These are phyloP conservation scores for Daktulosphaira vitifoliae DNA, from an alignment of 1,140 invertebrate species.

Conservation along the genomic window DNA sequence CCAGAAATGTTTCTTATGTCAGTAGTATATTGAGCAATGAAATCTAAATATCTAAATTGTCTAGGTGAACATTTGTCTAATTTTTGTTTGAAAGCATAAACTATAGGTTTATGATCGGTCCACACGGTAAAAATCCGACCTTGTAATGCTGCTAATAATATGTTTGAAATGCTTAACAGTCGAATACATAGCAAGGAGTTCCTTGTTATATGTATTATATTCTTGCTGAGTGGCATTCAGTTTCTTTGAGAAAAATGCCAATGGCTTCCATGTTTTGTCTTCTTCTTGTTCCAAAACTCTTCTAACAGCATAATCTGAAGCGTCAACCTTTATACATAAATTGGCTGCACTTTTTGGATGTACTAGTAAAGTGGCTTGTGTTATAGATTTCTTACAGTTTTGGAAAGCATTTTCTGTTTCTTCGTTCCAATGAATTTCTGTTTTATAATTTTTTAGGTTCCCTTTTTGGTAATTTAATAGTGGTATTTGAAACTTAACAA, in stretches of 20 bases:
- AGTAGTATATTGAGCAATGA: not conserved
- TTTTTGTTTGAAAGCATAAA: not conserved
- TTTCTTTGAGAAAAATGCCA: slow-evolving; percentile 44
- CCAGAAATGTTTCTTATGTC: not conserved
- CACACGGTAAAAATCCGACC: slow-evolving; percentile 41
- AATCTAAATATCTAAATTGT: not conserved
- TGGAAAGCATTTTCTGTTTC: slow-evolving; percentile 34
- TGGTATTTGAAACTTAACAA: slow-evolving; percentile 34
- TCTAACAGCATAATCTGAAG: slow-evolving; percentile 38
- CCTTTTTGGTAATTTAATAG: slow-evolving; percentile 2
- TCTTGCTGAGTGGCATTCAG: slow-evolving; percentile 40
- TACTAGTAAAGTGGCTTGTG: slow-evolving; percentile 36
- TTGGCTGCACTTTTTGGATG: not conserved
- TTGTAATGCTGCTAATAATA: slow-evolving; percentile 45
- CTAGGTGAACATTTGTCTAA: too few species aligned
- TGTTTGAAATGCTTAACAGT: slow-evolving; percentile 44
- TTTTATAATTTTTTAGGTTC: slow-evolving; percentile 27
- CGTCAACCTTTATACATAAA: slow-evolving; percentile 35
- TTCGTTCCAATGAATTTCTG: too few species aligned
- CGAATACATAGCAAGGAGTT: slow-evolving; percentile 46
- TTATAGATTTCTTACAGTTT: slow-evolving; percentile 37
- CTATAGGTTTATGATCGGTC: slow-evolving; percentile 45
- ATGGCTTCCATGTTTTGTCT: slow-evolving; percentile 37
- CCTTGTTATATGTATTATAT: slow-evolving; percentile 45
- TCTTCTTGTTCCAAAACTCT: slow-evolving; percentile 38